Conservation (phyloP, 2,888 invertebrate species). For the Steinernema scapterisci region DNA sequence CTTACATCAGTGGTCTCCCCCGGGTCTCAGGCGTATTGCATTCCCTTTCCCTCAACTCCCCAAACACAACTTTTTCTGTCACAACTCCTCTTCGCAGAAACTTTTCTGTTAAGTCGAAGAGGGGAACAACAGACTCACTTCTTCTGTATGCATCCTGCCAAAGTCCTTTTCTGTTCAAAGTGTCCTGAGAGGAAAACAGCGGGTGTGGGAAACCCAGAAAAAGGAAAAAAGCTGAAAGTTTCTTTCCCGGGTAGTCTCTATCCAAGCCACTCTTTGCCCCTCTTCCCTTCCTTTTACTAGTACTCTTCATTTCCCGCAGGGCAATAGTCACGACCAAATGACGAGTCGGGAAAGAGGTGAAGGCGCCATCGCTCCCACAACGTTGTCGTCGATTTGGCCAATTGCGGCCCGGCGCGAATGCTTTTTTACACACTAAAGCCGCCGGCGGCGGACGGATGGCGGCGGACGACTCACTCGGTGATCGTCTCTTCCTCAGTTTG, state of each 20-base stretch:
- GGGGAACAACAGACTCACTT: background rate
- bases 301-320: background rate
- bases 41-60: background rate
- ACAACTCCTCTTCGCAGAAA: background rate
- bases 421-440: conserved; percentile 13
- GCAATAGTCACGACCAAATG: conserved; percentile 1
- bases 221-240: too few relatives aligned
- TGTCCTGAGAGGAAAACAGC: background rate
- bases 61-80: background rate
- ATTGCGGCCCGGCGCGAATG: conserved; percentile 24
- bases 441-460: too few relatives aligned
- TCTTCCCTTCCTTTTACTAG: background rate
- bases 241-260: background rate
- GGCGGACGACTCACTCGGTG: background rate
- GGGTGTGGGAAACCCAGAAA: too few relatives aligned
- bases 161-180: background rate
- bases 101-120: background rate
- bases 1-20: too few relatives aligned
- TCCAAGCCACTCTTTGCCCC: background rate
- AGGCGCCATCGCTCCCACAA: conserved; percentile 5
- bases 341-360: conserved; percentile 11
- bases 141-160: background rate
- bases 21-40: too few relatives aligned
- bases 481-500: background rate
- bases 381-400: conserved; percentile 32